Base-by-base conservation (phyloP, 2,888 invertebrate genomes). In the Aphrophora alni region DNA sequence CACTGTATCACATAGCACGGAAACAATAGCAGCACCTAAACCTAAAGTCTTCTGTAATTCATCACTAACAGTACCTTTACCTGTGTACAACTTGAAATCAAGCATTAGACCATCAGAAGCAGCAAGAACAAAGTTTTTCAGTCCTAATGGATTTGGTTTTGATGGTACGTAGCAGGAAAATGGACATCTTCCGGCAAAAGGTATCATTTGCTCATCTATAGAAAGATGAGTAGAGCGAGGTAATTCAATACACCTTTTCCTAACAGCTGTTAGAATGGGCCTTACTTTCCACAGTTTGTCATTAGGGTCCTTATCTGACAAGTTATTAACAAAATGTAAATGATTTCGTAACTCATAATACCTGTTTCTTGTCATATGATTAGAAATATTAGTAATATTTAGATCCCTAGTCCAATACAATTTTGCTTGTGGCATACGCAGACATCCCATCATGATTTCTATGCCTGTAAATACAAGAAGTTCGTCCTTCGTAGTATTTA, bases 61-160 rank as follows among this genome's bases (percentile, higher is more conserved):
- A 38, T 75, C 28, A 38, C 24, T n/a, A 3, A 75, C 75, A n/a
- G 75, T 75, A 38, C 75, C 75, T 33, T 75, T 38, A 33, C 75
- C 75, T 24, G 44, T 38, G 38, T 75, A 75, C 26, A 75, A 17
- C n/a, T n/a, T 10, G 38, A 75, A 75, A 44, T 75, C 75, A 8
- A 75, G 38, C n/a, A 75, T 24, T 38, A 75, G 24, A 8, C 75
- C 75, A 44, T 75, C 75, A 38, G 75, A 25, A 38, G 75, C 75
- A 24, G 75, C 75, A n/a, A 75, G 25, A 33, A 75, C 44, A 75
- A 75, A 75, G 44, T 44, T 38, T 38, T 75, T 75, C n/a, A 75
- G 75, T 38, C 75, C 75, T 44, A 75, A 38, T 38, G 75, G 75
- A 33, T 75, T 75, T 75, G 75, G 75, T 25, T 75, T 75, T 44